Evolutionary conservation across 2,797 vertebrate genomes (phyloP).

Genomic region (Mormyrus hasselquistii): DNA sequence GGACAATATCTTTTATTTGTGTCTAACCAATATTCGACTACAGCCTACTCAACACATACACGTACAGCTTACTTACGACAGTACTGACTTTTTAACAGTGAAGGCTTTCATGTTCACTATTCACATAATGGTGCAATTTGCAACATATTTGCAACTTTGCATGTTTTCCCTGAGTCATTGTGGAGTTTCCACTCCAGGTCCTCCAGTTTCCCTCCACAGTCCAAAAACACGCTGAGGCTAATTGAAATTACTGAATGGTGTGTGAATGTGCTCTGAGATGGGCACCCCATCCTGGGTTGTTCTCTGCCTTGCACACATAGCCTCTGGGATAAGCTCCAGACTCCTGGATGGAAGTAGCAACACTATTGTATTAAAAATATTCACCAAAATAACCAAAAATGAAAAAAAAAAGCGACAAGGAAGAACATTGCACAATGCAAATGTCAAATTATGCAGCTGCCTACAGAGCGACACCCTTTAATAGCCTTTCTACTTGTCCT

Average conservation of each 20-base stretch:
- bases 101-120: background rate
- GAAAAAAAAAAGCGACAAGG: background rate
- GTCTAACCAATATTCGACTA: background rate
- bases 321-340: background rate
- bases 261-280: background rate
- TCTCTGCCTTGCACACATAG: background rate
- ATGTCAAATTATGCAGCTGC: background rate
- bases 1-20: background rate
- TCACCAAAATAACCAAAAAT: background rate
- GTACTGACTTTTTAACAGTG: background rate
- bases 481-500: background rate
- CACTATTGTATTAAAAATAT: background rate
- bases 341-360: background rate
- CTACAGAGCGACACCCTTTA: background rate
- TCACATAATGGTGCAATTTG: background rate
- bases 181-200: background rate
- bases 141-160: background rate
- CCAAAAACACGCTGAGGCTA: background rate
- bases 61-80: background rate
- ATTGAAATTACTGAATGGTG: background rate
- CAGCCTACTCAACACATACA: background rate
- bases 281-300: background rate
- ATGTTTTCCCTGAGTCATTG: background rate
- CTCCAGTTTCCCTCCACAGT: background rate
- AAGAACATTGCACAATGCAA: background rate